phyloP scores from a whole-genome alignment of 2,113 vertebrate genomes.

The Montifringilla adamsi region DNA sequence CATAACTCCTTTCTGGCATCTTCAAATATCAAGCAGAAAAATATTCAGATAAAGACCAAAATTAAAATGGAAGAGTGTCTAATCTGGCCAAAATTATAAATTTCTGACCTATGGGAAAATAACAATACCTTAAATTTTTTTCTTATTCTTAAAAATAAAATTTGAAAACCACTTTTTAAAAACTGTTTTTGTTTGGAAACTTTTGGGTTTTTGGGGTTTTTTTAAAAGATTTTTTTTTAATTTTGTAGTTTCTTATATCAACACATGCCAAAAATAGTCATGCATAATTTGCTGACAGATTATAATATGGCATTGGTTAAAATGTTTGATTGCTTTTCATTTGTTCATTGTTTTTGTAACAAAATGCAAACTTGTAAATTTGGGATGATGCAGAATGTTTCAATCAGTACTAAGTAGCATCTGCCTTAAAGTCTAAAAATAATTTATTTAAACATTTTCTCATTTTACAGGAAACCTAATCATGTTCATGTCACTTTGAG shows the following conservation, averaged over 20 bases:
- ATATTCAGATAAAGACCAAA: not conserved
- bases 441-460: conserved; percentile 17
- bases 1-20: not conserved
- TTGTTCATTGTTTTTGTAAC: conserved; percentile 55
- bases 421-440: conserved; percentile 50
- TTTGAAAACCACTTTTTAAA: not conserved
- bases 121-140: not conserved
- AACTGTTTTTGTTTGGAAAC: not conserved
- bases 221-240: not conserved
- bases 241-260: not conserved
- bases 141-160: not conserved
- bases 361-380: conserved; percentile 52
- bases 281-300: conserved; percentile 30
- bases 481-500: not conserved
- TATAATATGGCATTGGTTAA: conserved; percentile 52
- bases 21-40: not conserved
- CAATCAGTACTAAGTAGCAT: conserved; percentile 39
- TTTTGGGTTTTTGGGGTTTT: not conserved
- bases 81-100: not conserved
- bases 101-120: not conserved
- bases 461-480: conserved; percentile 12
- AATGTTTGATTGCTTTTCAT: conserved; percentile 25
- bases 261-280: conserved; percentile 9
- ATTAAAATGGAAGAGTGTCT: not conserved
- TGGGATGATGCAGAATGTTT: conserved; percentile 39